Evolutionary conservation across 2,113 vertebrate genomes (phyloP), one percentile per base, ranked within the genome.

Genomic region (Numenius arquata): DNA sequence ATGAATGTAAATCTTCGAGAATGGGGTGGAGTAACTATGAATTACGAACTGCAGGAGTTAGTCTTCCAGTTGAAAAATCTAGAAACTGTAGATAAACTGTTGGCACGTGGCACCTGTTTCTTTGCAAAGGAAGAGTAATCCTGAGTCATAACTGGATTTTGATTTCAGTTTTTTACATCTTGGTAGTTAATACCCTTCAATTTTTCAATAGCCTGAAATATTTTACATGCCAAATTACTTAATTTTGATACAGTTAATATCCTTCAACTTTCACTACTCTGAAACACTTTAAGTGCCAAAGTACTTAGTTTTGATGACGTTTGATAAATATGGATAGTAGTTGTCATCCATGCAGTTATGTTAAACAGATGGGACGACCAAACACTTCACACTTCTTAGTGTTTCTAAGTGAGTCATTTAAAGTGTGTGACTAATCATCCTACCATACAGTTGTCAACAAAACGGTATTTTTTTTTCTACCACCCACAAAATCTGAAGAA

Each of bases 341-440:
- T 56, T 96, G 93, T 91, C 75, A 90, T 82, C 66, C n/a, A 0
- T 92, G 76, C 50, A 55, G 63, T 92, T 95, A 50, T 50, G 45
- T 90, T 92, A 81, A 95, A 92, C 95, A 96, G 95, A 95, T 94
- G 89, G 96, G 86, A 70, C 85, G 47, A 25, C 27, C 0, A 5
- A 95, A 58, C 66, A 41, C 74, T 97, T 96, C 84, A 85, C 92
- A 76, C 92, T 91, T 94, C 47, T 90, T 76, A 55, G 32, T 68
- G 86, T 93, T 96, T 95, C 70, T 85, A 72, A 89, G 85, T 95
- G 95, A 96, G 52, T 96, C 94, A 96, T 85, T 87, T 89, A 55
- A 79, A 76, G 70, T 89, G 66, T 73, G 47, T 95, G 94, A 95
- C 67, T 96, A 85, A 95, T 85, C 89, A 40, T 87, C 86, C 96